Conservation (phyloP, 1,140 invertebrate species). For the Lanistes nyassanus region DNA sequence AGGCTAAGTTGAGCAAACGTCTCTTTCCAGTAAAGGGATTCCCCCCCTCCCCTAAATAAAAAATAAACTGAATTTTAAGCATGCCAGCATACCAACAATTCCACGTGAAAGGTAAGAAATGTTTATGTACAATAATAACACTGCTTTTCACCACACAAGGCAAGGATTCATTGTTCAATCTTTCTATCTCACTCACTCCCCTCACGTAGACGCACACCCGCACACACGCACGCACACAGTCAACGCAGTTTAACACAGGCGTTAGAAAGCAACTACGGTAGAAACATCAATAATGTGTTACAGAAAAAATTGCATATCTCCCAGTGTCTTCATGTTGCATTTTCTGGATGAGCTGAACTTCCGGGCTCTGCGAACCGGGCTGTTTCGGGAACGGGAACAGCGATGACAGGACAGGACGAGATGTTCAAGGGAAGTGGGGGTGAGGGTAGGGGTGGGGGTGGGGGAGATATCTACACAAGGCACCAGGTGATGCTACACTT, state of each 20-base stretch:
- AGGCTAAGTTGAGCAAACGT: too few relatives aligned
- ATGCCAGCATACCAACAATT: too few relatives aligned
- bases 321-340: slow-evolving; percentile 15
- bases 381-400: background rate
- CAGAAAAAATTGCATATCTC: slow-evolving; percentile 24
- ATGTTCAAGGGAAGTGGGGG: background rate
- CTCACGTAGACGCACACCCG: background rate
- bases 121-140: too few relatives aligned
- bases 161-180: background rate
- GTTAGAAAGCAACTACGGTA: slow-evolving; percentile 25
- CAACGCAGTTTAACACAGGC: slow-evolving; percentile 22
- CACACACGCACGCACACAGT: slow-evolving; percentile 15
- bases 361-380: background rate
- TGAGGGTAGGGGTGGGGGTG: background rate
- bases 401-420: background rate
- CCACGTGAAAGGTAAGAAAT: too few relatives aligned
- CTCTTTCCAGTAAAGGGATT: too few relatives aligned
- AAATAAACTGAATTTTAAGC: too few relatives aligned
- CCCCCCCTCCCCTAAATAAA: too few relatives aligned
- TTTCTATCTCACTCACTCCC: background rate
- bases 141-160: background rate
- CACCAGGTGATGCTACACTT: background rate
- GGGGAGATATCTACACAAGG: background rate
- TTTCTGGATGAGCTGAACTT: background rate
- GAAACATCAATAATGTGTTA: background rate